These are phyloP conservation scores for Panonychus citri DNA, from an alignment of 1,140 invertebrate species.

Conservation along the genomic window DNA sequence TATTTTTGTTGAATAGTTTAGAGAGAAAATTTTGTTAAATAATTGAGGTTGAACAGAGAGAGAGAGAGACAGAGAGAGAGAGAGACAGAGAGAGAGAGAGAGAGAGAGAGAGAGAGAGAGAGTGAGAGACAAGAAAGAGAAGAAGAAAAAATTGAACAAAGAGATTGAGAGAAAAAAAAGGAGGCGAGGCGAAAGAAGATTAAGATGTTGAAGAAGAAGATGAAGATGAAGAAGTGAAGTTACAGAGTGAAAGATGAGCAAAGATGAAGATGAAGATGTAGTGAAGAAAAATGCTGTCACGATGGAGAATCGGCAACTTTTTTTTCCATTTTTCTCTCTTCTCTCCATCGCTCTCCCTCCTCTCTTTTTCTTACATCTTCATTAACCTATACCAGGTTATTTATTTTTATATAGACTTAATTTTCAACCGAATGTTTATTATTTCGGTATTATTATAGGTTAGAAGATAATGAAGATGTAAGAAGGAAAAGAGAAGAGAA, in stretches of 20 bases:
- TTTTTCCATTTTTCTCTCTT: neutral
- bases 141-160: neutral
- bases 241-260: too few relatives aligned
- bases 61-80: neutral
- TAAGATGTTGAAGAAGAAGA: too few relatives aligned
- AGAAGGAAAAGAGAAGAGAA: neutral
- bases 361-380: neutral
- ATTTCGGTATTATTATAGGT: neutral
- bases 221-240: too few relatives aligned
- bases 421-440: too few relatives aligned
- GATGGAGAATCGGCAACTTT: neutral
- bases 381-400: neutral
- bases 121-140: neutral
- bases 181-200: too few relatives aligned
- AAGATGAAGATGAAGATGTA: neutral
- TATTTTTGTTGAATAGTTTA: neutral
- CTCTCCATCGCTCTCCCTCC: neutral
- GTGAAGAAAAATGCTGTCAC: neutral
- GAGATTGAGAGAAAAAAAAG: neutral
- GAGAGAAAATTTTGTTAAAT: neutral
- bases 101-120: neutral
- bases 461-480: neutral
- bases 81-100: neutral
- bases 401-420: neutral
- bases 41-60: neutral